Conservation (phyloP, 1,140 invertebrate genomes). For the Trypoxylus dichotomus region DNA sequence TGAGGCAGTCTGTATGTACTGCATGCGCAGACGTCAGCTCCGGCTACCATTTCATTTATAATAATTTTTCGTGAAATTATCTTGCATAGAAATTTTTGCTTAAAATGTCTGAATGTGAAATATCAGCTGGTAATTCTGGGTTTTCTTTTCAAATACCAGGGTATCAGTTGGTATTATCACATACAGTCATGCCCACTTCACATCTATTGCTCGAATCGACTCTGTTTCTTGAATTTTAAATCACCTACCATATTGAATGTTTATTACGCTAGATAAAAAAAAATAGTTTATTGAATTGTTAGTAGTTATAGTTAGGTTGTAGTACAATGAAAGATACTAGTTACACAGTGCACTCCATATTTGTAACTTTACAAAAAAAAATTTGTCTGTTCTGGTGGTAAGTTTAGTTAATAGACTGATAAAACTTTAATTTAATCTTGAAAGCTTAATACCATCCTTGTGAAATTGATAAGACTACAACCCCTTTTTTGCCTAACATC, state of each 20-base stretch:
- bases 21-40: neutral
- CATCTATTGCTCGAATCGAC: slow-evolving; percentile 30
- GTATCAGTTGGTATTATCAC: slow-evolving; percentile 80
- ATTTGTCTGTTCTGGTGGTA: too few relatives aligned
- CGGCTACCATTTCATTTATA: neutral
- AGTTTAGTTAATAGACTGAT: too few relatives aligned
- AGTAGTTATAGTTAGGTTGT: too few relatives aligned
- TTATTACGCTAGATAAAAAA: neutral
- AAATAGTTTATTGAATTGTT: too few relatives aligned
- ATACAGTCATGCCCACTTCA: slow-evolving; percentile 52
- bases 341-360: too few relatives aligned
- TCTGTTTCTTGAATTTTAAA: neutral
- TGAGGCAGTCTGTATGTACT: neutral
- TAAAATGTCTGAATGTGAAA: slow-evolving; percentile 69
- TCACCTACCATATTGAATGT: neutral
- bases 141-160: slow-evolving; percentile 64
- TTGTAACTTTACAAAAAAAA: too few relatives aligned
- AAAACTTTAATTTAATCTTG: too few relatives aligned
- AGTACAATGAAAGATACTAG: too few relatives aligned
- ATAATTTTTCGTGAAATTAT: neutral
- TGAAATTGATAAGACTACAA: too few relatives aligned
- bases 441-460: too few relatives aligned
- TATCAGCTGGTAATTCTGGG: slow-evolving; percentile 98
- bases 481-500: too few relatives aligned
- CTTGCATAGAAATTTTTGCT: neutral